Evolutionary conservation across 2,113 vertebrate genomes (phyloP), one percentile per base, ranked within the genome.

Genomic region (Leiothrix lutea): DNA sequence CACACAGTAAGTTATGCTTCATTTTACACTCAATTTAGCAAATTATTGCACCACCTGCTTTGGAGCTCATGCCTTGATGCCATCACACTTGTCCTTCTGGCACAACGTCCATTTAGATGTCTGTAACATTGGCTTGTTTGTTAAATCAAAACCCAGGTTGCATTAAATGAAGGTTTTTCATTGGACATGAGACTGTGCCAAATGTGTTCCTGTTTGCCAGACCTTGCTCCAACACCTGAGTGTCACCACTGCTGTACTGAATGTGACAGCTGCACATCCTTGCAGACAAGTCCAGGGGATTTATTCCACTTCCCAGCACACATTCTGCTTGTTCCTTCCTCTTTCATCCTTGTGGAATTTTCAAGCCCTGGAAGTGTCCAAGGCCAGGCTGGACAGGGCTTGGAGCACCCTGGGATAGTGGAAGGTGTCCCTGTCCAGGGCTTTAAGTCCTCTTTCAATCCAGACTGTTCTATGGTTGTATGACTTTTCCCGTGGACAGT

Each of bases 191-290:
- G 19, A 20, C 20, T 28, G 20, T 56, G 50, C 64, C 19, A 24
- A 29, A 21, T 16, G 45, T 54, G 50, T 25, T 73, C 19, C 7
- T 86, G 57, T 14, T 64, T 2, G 2, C 44, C 44, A 54, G 7
- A 33, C 33, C 53, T 45, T 35, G 23, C 29, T 53, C 31, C 14
- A 16, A 47, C 61, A 78, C 47, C 51, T 10, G 25, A 61, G 42
- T 11, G 62, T 42, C 61, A 35, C 45, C 18, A 6, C 0, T 51
- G 23, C 8, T 20, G 8, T 1, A 24, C 0, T 45, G 14, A 20
- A 56, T 5, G 29, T 13, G 15, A 7, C 45, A 80, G n/a, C 16
- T 61, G 25, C 4, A 40, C 61, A 47, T 21, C 67, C 54, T n/a
- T 44, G 54, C 58, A 77, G 50, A 33, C 8, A 38, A 42, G 21